A percentile compares a stretch with the other conserved stretches of the same genome.
Conservation (phyloP, 2,888 invertebrate species). For the Endomychus coccineus region DNA sequence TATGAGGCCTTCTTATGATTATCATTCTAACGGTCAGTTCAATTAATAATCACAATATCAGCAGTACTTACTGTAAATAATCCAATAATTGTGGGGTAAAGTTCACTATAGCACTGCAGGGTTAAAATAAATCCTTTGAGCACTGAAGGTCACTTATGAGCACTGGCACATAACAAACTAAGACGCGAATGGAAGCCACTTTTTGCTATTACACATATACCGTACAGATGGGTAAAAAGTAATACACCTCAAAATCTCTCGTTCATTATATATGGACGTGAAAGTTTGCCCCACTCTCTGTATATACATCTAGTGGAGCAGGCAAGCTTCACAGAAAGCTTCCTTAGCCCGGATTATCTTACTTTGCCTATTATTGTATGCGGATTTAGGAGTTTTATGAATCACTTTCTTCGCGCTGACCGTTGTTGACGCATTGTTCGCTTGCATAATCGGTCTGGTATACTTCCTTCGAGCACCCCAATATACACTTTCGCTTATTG, state of each 20-base stretch:
- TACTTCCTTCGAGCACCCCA: conserved; percentile 13
- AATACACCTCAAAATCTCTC: conserved; percentile 43
- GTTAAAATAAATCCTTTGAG: conserved; percentile 12
- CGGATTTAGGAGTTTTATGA: conserved; percentile 31
- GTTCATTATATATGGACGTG: conserved; percentile 45
- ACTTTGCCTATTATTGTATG: conserved; percentile 23
- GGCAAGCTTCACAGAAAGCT: conserved; percentile 33
- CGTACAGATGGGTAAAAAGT: conserved; percentile 32
- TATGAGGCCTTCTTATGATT: no score
- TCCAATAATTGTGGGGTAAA: conserved; percentile 9
- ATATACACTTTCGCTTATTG: conserved; percentile 10
- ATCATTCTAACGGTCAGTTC: no score
- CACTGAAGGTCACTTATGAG: conserved; percentile 13
- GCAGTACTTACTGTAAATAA: conserved; percentile 16
- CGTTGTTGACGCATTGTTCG: conserved; percentile 26
- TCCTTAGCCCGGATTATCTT: conserved; percentile 28
- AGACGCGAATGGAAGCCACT: conserved; percentile 19
- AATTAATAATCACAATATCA: no score
- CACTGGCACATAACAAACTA: conserved; percentile 16
- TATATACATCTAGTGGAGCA: conserved; percentile 34
- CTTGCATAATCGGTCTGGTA: conserved; percentile 33
- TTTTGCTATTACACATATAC: conserved; percentile 17
- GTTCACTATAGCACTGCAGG: conserved; percentile 10
- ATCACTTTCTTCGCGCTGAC: conserved; percentile 33
- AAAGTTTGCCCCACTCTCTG: conserved; percentile 42